Evolutionary conservation across 1,140 invertebrate species (phyloP).

Genomic region (Zaprionus nigranus): DNA sequence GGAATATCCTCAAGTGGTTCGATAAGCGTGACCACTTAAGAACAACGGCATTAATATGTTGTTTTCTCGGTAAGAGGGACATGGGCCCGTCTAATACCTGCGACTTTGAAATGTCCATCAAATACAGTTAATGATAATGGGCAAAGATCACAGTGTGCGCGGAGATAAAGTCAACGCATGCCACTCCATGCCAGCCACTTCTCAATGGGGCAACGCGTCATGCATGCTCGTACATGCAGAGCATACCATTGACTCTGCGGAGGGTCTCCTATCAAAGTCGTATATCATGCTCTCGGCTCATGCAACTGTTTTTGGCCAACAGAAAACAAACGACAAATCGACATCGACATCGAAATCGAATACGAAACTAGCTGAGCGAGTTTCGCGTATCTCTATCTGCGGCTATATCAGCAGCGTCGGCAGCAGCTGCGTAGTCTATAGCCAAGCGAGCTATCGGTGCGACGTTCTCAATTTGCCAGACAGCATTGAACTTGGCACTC

Average conservation of each 20-base stretch:
- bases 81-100: constrained; percentile 12
- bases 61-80: constrained; percentile 1
- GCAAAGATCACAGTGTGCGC: not conserved
- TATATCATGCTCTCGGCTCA: constrained; percentile 33
- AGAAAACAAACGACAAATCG: not conserved
- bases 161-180: constrained; percentile 21
- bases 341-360: not conserved
- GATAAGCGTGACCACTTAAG: constrained; percentile 33
- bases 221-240: not conserved
- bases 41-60: constrained; percentile 18
- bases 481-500: constrained; percentile 41
- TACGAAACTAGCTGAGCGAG: constrained; percentile 38
- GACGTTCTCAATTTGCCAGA: constrained; percentile 17
- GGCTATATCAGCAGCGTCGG: constrained; percentile 1
- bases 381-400: constrained; percentile 29
- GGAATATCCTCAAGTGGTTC: constrained; percentile 29
- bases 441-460: not conserved
- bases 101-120: constrained; percentile 53
- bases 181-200: constrained; percentile 1
- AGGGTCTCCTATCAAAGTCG: not conserved
- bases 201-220: not conserved
- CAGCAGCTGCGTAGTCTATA: not conserved
- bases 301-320: constrained; percentile 15
- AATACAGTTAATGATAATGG: constrained; percentile 35
- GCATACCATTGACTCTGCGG: not conserved